Evolutionary conservation across 2,113 vertebrate genomes (phyloP), one percentile per base, ranked within the genome.

Genomic region (Willisornis vidua): DNA sequence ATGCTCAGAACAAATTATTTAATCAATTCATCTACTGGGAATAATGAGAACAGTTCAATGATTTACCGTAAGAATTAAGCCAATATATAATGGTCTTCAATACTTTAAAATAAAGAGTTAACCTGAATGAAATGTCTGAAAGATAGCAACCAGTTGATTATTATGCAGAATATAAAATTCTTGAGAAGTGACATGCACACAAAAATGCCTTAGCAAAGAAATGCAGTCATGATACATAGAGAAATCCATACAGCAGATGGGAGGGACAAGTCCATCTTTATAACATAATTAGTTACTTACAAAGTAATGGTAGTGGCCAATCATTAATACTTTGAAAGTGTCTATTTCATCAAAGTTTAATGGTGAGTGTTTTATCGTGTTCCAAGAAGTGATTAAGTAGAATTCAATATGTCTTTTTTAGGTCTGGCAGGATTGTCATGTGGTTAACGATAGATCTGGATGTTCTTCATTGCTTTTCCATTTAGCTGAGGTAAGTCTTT

Each of bases 301-400:
- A 89, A 84, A 94, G 37, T 59, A 94, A 91, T 59, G 39, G 20
- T 54, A 92, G 66, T 93, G 86, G 33, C 37, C 48, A 78, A 68
- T 75, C 86, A 84, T 77, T 84, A 96, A 72, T 81, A 57, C 41
- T 92, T 89, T 89, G 33, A 75, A 80, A 92, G 45, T 72, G 54
- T 66, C 76, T 84, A 29, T 81, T 94, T 86, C 52, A 76, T 90
- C 89, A 65, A 37, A 90, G 83, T 90, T 90, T 95, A 91, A 65
- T 81, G 85, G 39, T 3, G 4, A 86, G 31, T 75, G 65, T 92
- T 95, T 95, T 92, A 93, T 93, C 90, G 75, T 87, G 57, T 57
- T 89, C 66, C 92, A 86, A 92, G 80, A 94, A 95, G 37, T 78
- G 65, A 90, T 95, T 92, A 93, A 93, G 14, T 89, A 90, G 66